Evolutionary conservation across 2,113 vertebrate species (phyloP).

Genomic region (Nerophis ophidion): DNA sequence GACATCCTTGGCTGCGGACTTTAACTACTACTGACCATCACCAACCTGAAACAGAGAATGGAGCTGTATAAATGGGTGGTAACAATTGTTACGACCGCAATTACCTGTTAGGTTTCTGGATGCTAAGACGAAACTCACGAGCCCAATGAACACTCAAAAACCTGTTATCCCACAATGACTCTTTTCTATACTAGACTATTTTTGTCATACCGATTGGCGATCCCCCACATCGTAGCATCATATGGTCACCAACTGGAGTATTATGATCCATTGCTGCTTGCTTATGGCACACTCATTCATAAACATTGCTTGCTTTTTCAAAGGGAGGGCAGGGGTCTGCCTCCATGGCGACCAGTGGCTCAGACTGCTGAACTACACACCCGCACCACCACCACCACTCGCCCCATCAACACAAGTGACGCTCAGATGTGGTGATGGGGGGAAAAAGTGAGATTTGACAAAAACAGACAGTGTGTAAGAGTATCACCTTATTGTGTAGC

Average conservation of each 20-base stretch:
- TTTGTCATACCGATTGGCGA: not conserved
- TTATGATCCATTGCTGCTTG: conserved; percentile 23
- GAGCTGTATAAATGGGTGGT: conserved; percentile 4
- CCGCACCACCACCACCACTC: conserved; percentile 2
- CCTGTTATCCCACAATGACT: not conserved
- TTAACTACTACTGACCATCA: conserved; percentile 71
- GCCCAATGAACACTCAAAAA: conserved; percentile 32
- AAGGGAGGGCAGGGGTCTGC: conserved; percentile 37
- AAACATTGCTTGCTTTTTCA: conserved; percentile 56
- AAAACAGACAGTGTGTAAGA: not conserved
- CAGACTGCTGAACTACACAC: conserved; percentile 34
- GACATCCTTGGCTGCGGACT: conserved; percentile 72
- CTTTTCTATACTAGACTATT: too few relatives aligned
- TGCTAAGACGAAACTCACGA: conserved; percentile 37
- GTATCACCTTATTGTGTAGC: conserved; percentile 3
- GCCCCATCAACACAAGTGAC: conserved; percentile 5
- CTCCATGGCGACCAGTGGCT: conserved; percentile 53
- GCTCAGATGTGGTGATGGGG: conserved; percentile 6
- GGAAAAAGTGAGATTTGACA: not conserved
- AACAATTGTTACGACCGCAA: conserved; percentile 40
- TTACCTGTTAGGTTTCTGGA: conserved; percentile 55
- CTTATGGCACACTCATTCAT: conserved; percentile 41
- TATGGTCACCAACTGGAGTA: not conserved
- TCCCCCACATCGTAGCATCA: conserved; percentile 3
- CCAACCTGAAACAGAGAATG: conserved; percentile 56